Percentiles rank a stretch among this genome's conserved stretches.
Conservation (phyloP, 2,888 invertebrate species). For the Lathronympha strigana region DNA sequence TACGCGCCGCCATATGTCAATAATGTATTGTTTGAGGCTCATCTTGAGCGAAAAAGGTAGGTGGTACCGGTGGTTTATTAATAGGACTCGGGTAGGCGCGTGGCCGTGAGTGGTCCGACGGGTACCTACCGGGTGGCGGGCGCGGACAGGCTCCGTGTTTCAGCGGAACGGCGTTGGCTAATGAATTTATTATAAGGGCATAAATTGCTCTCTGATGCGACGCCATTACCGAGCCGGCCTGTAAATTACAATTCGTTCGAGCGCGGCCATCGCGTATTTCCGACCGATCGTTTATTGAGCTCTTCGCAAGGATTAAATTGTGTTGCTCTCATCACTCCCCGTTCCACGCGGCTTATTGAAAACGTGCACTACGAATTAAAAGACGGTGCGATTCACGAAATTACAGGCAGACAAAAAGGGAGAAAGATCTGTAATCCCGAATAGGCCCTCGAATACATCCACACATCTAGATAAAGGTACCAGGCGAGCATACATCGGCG, state of each 20-base stretch:
- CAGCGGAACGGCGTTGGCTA: conserved; percentile 59
- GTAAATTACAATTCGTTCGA: conserved; percentile 80
- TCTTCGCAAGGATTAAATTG: conserved; percentile 57
- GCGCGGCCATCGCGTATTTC: conserved; percentile 61
- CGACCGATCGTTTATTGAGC: conserved; percentile 74
- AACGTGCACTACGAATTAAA: conserved; percentile 48
- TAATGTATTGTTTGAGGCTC: conserved; percentile 40
- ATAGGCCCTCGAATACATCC: conserved; percentile 70
- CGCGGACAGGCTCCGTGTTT: conserved; percentile 47
- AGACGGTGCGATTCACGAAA: conserved; percentile 51
- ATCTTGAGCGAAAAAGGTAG: conserved; percentile 40
- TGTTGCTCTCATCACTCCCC: conserved; percentile 46
- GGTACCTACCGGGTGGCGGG: conserved; percentile 34
- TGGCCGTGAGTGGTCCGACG: conserved; percentile 36
- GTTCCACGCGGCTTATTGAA: conserved; percentile 49
- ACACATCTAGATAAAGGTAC: conserved; percentile 73
- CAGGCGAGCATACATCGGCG: conserved; percentile 69
- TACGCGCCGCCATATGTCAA: conserved; percentile 45
- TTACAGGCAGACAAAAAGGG: conserved; percentile 60
- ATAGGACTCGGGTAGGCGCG: conserved; percentile 45
- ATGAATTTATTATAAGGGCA: conserved; percentile 84
- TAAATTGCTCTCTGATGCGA: conserved; percentile 81
- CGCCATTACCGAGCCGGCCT: conserved; percentile 75
- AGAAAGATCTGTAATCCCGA: conserved; percentile 72
- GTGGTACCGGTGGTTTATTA: conserved; percentile 48